Base-by-base conservation (phyloP, 2,113 vertebrate genomes). In the Odontesthes bonariensis region DNA sequence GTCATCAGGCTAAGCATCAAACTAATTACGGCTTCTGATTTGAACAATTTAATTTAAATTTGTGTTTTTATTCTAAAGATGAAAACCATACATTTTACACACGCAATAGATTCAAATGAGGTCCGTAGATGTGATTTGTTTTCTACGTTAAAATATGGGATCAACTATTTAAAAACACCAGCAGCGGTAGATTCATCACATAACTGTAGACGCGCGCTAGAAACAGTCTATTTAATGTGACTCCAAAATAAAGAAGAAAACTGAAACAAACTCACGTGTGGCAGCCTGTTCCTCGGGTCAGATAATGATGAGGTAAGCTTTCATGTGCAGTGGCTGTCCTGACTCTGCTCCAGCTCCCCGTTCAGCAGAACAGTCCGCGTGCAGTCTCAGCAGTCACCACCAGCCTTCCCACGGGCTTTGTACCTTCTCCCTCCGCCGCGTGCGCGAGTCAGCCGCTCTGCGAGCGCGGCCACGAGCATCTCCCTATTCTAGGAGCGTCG, bases 401-500 rank as follows among this genome's bases (percentile, higher is more conserved):
- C 33, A 7, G n/a, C 11, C 33, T 42, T 12, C 16, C 38, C 62
- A 19, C 27, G 32, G 32, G 13, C 46, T 53, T 12, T 14, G 4
- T 16, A 1, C n/a, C 11, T 57, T 51, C 33, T 46, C 40, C 19
- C 10, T 54, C 19, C 59, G 6, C 16, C 1, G 22, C 0, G 53
- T 20, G 49, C 63, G 57, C 53, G 35, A 5, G 59, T 14, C 63
- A 59, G 53, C 5, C 3, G 23, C 73, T 57, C 22, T 1, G 53
- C 52, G 58, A 70, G 75, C 54, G 87, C 69, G 70, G 69, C 56
- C 19, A 13, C 17, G 20, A 16, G 69, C 23, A 7, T 44, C 71
- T 20, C 23, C 19, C 8, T 69, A 20, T 47, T 73, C 59, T 58
- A 14, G 33, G 5, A 47, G 71, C 67, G 23, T 71, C 70, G 32